phyloP scores from a whole-genome alignment of 2,113 vertebrate genomes.

The Laterallus jamaicensis region DNA sequence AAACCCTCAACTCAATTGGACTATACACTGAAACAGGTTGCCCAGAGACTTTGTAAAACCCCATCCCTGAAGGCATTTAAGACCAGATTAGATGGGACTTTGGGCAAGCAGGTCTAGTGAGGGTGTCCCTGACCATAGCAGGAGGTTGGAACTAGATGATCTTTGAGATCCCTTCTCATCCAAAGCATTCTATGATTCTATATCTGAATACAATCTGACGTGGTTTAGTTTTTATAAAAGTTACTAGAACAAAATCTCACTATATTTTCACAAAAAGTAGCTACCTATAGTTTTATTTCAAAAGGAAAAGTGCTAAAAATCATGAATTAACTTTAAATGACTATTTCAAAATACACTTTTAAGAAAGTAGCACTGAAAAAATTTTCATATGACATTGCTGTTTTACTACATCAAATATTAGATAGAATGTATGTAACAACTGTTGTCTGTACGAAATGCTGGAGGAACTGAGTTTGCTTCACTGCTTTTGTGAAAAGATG shows the following conservation, averaged over 20 bases:
- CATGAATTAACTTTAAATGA: neutral
- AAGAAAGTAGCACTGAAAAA: neutral
- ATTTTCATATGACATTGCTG: neutral
- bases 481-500: neutral
- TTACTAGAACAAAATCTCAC: neutral
- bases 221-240: neutral
- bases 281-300: neutral
- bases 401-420: neutral
- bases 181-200: neutral
- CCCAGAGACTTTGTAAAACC: too few relatives aligned
- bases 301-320: neutral
- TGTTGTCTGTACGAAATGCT: neutral
- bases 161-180: too few relatives aligned
- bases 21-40: too few relatives aligned
- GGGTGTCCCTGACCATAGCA: too few relatives aligned
- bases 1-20: too few relatives aligned
- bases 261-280: neutral
- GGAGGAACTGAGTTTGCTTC: fast-evolving
- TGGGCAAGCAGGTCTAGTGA: too few relatives aligned
- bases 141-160: too few relatives aligned
- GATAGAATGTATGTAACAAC: neutral
- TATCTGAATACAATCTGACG: neutral
- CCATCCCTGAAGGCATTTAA: too few relatives aligned
- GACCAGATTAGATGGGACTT: too few relatives aligned
- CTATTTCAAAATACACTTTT: neutral